Evolutionary conservation across 2,797 vertebrate genomes (phyloP), one percentile per base, ranked within the genome.

Genomic region (Melanogrammus aeglefinus): DNA sequence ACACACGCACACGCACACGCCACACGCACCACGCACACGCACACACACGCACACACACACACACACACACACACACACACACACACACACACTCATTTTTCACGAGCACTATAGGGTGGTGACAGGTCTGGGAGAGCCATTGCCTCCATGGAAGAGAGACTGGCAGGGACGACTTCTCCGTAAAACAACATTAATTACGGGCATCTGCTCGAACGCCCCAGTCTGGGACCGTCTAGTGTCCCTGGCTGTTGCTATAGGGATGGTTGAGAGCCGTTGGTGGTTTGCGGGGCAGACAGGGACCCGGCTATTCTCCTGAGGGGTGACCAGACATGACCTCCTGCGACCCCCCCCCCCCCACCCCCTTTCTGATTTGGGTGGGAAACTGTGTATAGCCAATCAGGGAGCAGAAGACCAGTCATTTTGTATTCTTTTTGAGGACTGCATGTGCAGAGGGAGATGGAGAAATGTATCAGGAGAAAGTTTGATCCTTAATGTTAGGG

Each of bases 271-370:
- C 91, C 89, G 91, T 92, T 93, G 92, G 88, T 90, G 91, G 89
- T 89, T 90, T 84, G 80, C 81, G 82, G 86, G 84, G 80, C 89
- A 92, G 91, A 93, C 92, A 95, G 94, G 93, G 93, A 92, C 88
- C 86, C 3, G 85, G 91, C 94, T 93, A 91, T 93, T 95, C 93
- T 95, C 93, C 86, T 63, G 94, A 92, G 94, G 89, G 89, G 89
- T 94, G 94, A 92, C 95, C 95, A 95, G 95, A 95, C 94, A 86
- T 94, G 94, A 95, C 94, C 94, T 93, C 90, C 87, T 86, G 88
- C 81, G 86, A 90, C 90, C 91, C 87, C 21, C 82, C 90, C 91
- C 87, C 21, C 82, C 94, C 90, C 90, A 91, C 87, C 14, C 83
- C 86, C 80, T 89, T 92, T 93, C 91, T 92, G 88, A 91, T 90